Evolutionary conservation across 2,797 vertebrate species (phyloP), one percentile per base, ranked within the genome.

Genomic region (Tamandua tetradactyla): DNA sequence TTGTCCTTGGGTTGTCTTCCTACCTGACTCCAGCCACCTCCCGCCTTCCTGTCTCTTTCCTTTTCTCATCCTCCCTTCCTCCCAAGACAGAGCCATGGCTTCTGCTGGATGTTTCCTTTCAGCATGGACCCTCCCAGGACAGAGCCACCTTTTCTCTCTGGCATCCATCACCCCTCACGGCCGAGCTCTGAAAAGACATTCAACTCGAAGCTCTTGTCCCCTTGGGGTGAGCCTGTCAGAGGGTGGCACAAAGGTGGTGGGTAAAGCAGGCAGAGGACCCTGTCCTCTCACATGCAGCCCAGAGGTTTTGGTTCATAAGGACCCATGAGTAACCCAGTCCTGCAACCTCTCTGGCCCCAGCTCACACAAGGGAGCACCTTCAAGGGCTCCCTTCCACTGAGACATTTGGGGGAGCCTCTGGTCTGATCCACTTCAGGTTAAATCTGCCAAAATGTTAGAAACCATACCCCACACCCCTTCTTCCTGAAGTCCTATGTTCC

Each of bases 81-180:
- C 27, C 68, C 20, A 32, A 44, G 32, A 89, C 27, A 40, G 57
- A 32, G n/a, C 20, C 22, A 13, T 3, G 27, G 27, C 57, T 68
- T 0, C 7, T 8, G 4, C 62, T 64, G 20, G 62, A 35, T 13
- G 23, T 61, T 27, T 1, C 13, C 25, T 44, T 35, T 68, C 55
- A 78, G n/a, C 78, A 32, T 1, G 13, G 44, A 40, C 86, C 42
- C 27, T 4, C 35, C 9, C 18, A 6, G 35, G 20, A 7, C 75
- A 71, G 40, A 72, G 44, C 30, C 78, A 66, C 35, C 42, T 27
- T 7, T 37, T 20, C 71, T 47, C 1, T 0, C 15, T 37, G 72
- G 17, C 17, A 2, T 7, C 4, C 4, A 32, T 22, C 0, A 1
- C 55, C 22, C 40, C 11, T 23, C 79, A 40, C 2, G 0, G n/a